phyloP scores from a whole-genome alignment of 2,888 invertebrate genomes.

The Caenorhabditis doughertyi region DNA sequence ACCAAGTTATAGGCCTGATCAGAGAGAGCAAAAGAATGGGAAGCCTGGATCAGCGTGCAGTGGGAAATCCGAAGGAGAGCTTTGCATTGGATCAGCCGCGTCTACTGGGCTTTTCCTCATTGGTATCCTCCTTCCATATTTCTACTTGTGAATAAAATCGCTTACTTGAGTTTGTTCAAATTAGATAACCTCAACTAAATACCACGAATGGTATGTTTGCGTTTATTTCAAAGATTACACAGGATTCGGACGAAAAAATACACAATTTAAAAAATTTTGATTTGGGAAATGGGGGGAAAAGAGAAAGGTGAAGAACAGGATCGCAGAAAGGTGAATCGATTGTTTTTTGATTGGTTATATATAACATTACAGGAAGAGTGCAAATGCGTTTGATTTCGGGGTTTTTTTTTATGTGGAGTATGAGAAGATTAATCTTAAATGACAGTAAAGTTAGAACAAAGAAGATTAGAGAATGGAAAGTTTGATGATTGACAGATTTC shows the following conservation, averaged over 20 bases:
- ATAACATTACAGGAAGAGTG: not conserved
- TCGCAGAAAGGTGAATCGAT: slow-evolving; percentile 21
- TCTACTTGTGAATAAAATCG: slow-evolving; percentile 5
- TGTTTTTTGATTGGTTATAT: slow-evolving; percentile 22
- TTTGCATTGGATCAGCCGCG: slow-evolving; percentile 10
- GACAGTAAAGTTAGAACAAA: slow-evolving; percentile 3
- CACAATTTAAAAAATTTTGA: not conserved
- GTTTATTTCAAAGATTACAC: not conserved
- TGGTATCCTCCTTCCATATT: too few relatives aligned
- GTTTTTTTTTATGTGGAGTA: slow-evolving; percentile 13
- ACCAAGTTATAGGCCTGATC: not conserved
- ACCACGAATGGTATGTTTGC: too few relatives aligned
- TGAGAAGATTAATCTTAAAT: slow-evolving; percentile 5
- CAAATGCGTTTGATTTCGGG: slow-evolving; percentile 22
- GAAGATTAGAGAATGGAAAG: not conserved
- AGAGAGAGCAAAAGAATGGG: not conserved
- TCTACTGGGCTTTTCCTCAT: not conserved
- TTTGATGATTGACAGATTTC: not conserved
- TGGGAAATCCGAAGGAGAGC: not conserved
- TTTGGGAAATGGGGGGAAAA: slow-evolving; percentile 3
- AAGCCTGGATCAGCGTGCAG: not conserved
- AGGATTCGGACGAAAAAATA: not conserved
- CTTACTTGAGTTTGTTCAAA: too few relatives aligned
- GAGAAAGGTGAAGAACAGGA: not conserved
- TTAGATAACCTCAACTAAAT: too few relatives aligned